A percentile compares a stretch with the other conserved stretches of the same genome.
Conservation (phyloP, 2,888 invertebrate species). For the Electrophaes corylata region DNA sequence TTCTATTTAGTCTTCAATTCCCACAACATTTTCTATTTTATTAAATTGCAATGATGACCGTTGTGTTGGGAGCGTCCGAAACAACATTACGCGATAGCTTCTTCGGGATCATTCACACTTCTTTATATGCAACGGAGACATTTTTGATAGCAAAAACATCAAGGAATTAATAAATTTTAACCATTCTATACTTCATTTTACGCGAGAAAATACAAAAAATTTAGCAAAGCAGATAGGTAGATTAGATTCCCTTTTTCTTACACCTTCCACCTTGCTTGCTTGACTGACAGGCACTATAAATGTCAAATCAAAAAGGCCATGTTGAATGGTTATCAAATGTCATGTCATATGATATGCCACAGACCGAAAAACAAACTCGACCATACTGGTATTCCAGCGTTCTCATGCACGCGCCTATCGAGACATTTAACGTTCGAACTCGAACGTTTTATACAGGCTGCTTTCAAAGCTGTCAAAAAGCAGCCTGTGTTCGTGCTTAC, state of each 20-base stretch:
- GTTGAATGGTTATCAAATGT: constrained; percentile 10
- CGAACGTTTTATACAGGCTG: no score
- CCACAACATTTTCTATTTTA: constrained; percentile 40
- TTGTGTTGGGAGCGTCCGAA: constrained; percentile 65
- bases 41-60: constrained; percentile 47
- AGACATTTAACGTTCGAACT: no score
- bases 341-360: not conserved
- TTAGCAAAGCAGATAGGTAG: constrained; percentile 13
- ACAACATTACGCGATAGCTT: constrained; percentile 55
- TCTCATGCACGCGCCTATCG: no score
- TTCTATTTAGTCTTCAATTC: constrained; percentile 36
- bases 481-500: no score
- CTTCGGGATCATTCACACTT: not conserved
- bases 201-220: constrained; percentile 1
- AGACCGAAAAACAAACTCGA: not conserved
- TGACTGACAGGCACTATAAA: constrained; percentile 57
- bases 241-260: not conserved
- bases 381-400: no score
- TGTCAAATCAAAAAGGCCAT: constrained; percentile 62
- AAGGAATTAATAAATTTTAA: not conserved
- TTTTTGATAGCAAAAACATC: constrained; percentile 4
- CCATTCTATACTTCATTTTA: not conserved
- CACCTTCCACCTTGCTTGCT: constrained; percentile 13
- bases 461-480: no score
- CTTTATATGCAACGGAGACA: not conserved